These are phyloP conservation scores for Taphrorychus bicolor DNA, from an alignment of 2,888 invertebrate species.

Conservation along the genomic window DNA sequence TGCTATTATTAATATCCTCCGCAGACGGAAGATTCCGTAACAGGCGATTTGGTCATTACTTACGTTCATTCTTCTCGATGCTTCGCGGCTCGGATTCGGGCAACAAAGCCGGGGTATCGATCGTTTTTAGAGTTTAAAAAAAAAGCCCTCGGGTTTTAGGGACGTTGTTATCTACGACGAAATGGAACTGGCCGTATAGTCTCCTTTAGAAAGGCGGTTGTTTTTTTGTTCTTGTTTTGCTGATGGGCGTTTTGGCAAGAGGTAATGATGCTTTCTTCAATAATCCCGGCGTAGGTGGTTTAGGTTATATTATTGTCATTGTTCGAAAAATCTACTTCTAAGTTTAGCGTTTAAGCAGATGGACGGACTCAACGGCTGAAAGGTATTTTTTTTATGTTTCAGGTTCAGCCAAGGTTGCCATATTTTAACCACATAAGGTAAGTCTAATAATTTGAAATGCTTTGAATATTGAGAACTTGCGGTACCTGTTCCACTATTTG, in stretches of 20 bases:
- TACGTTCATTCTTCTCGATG: slow-evolving; percentile 10
- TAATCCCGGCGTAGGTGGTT: background rate
- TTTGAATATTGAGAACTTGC: too few species aligned
- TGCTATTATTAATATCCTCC: background rate
- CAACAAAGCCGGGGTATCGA: slow-evolving; percentile 19
- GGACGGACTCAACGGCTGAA: background rate
- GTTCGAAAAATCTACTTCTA: too few species aligned
- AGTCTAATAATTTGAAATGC: background rate
- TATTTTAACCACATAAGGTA: slow-evolving; percentile 4
- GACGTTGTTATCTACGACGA: background rate
- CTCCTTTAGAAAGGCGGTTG: background rate
- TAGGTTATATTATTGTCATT: too few species aligned
- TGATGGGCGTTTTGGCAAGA: too few species aligned
- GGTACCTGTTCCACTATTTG: too few species aligned
- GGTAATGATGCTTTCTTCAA: background rate
- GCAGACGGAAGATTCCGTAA: background rate
- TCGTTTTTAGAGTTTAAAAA: slow-evolving; percentile 28
- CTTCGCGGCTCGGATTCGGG: slow-evolving; percentile 2
- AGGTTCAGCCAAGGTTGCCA: background rate
- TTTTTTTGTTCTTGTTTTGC: too few species aligned
- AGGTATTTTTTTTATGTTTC: background rate
- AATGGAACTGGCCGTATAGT: too few species aligned
- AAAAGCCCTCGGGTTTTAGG: background rate
- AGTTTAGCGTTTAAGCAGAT: too few species aligned
- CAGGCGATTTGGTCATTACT: slow-evolving; percentile 15